A percentile compares a stretch with the other conserved stretches of the same genome.
Evolutionary conservation across 2,797 vertebrate species (phyloP).

Genomic region (Alcedo quadribrachys): DNA sequence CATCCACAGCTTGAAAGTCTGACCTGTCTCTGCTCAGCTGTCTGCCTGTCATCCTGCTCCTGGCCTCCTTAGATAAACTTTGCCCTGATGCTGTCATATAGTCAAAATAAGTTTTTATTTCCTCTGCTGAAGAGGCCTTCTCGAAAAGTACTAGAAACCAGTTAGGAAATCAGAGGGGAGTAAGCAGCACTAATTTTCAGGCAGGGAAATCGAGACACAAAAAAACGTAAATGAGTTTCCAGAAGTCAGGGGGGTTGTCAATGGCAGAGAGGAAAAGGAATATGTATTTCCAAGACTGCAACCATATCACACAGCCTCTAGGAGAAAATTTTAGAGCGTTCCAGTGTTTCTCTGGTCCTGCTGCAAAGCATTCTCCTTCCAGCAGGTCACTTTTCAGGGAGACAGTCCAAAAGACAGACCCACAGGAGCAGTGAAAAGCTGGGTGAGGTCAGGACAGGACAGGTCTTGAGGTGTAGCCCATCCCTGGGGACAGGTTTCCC

Average conservation of each 20-base stretch:
- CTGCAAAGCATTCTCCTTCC: background rate
- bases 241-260: background rate
- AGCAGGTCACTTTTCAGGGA: background rate
- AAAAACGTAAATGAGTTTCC: background rate
- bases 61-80: conserved; percentile 11
- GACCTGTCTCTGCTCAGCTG: background rate
- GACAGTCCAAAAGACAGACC: background rate
- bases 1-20: background rate
- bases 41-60: background rate
- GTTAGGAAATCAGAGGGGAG: background rate
- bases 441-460: background rate
- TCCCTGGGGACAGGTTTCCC: background rate
- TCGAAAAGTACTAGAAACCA: background rate
- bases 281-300: background rate
- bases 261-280: background rate
- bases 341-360: background rate
- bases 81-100: background rate
- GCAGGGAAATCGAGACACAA: background rate
- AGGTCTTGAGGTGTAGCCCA: background rate
- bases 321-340: background rate
- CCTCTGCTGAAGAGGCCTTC: background rate
- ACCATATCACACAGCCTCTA: background rate
- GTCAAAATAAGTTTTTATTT: background rate
- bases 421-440: background rate
- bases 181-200: background rate